Conservation (phyloP, 2,797 vertebrate species). For the Anisognathus igniventris region DNA sequence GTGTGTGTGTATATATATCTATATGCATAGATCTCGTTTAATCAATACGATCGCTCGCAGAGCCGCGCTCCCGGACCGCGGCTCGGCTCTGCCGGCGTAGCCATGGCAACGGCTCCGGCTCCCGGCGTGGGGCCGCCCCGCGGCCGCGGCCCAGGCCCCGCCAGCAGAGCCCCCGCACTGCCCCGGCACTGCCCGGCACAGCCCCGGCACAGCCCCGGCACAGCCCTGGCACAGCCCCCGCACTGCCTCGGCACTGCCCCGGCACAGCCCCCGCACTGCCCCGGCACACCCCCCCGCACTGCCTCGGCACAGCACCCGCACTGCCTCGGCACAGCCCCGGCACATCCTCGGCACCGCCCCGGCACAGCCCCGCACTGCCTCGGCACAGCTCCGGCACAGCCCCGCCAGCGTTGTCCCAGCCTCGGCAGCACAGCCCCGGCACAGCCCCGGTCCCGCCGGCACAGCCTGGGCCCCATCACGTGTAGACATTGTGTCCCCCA, state of each 20-base stretch:
- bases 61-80: constrained; percentile 56
- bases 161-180: too few relatives aligned
- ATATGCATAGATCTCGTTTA: not conserved
- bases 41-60: constrained; percentile 68
- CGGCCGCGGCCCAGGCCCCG: not conserved
- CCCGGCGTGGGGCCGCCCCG: constrained; percentile 17
- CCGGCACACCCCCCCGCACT: too few relatives aligned
- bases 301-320: too few relatives aligned
- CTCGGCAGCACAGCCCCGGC: not conserved
- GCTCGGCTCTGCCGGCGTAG: constrained; percentile 68
- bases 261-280: too few relatives aligned
- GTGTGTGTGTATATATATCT: not conserved
- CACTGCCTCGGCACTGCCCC: too few relatives aligned
- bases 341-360: not conserved
- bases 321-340: not conserved
- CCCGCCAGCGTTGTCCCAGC: not conserved
- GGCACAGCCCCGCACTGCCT: not conserved
- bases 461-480: too few relatives aligned
- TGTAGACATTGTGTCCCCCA: not conserved
- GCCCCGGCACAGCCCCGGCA: too few relatives aligned
- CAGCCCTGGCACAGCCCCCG: not conserved
- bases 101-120: constrained; percentile 73
- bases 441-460: not conserved
- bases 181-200: not conserved
- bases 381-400: not conserved